These are phyloP conservation scores for Gallinago undulata DNA, from an alignment of 2,113 vertebrate genomes.

Conservation along the genomic window DNA sequence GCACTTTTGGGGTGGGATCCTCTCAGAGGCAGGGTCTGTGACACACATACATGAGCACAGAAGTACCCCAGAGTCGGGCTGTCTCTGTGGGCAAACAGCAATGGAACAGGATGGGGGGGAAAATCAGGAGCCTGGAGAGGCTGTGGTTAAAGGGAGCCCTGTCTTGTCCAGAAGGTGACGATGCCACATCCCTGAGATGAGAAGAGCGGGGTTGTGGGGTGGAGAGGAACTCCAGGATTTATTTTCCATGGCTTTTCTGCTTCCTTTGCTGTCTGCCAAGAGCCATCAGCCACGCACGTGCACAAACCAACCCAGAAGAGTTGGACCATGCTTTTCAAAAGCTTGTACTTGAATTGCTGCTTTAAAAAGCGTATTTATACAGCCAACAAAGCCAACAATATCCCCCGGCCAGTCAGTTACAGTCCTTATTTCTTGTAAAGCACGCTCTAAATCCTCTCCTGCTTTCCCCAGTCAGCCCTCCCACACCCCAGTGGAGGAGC, in stretches of 20 bases:
- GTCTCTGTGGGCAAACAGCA: neutral
- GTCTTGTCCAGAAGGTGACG: neutral
- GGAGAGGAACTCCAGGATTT: neutral
- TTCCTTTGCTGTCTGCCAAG: constrained; percentile 38
- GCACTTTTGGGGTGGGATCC: neutral
- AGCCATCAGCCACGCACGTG: constrained; percentile 10
- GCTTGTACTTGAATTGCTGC: neutral
- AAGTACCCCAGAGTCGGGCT: neutral
- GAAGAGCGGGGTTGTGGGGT: neutral
- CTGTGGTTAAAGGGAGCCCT: neutral
- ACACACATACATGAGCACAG: neutral
- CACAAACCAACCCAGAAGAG: constrained; percentile 30
- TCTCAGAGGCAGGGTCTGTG: neutral
- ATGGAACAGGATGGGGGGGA: neutral
- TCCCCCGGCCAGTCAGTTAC: neutral
- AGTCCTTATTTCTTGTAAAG: neutral
- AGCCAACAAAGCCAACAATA: neutral
- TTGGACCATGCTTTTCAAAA: neutral
- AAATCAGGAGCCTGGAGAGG: neutral
- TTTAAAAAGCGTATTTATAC: neutral
- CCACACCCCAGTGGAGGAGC: neutral
- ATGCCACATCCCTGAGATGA: neutral
- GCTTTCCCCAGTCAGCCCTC: neutral
- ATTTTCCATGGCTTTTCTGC: neutral
- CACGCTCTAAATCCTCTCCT: neutral